These are phyloP conservation scores for Volucella inanis DNA, from an alignment of 2,888 invertebrate species.

Conservation along the genomic window DNA sequence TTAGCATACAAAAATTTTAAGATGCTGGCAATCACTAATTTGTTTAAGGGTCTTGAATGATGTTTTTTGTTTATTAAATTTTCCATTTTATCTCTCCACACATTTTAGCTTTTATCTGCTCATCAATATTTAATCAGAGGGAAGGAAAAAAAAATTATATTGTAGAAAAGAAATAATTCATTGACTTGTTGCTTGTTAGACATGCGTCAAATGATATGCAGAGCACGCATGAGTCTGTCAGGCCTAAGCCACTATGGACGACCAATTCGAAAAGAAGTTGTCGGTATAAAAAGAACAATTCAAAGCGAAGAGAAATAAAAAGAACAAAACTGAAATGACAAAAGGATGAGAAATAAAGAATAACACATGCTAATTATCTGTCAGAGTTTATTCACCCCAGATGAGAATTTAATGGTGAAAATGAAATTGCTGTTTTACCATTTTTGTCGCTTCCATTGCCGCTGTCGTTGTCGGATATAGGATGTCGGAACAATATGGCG, in stretches of 20 bases:
- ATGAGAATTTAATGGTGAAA: conserved; percentile 30
- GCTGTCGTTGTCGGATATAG: too few species aligned
- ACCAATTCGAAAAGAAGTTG: neutral
- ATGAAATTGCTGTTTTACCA: conserved; percentile 32
- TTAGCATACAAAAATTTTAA: conserved; percentile 18
- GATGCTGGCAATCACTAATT: conserved; percentile 22
- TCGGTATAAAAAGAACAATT: conserved; percentile 5
- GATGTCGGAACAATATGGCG: too few species aligned
- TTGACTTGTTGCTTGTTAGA: conserved; percentile 9
- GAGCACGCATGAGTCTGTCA: conserved; percentile 43
- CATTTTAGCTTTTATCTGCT: conserved; percentile 15
- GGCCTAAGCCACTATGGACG: neutral
- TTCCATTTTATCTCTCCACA: conserved; percentile 10
- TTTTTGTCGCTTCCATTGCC: conserved; percentile 2
- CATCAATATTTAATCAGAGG: conserved; percentile 49
- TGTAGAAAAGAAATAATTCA: conserved; percentile 10
- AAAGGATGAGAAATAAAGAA: conserved; percentile 35
- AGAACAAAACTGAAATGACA: conserved; percentile 18
- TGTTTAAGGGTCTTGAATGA: conserved; percentile 26
- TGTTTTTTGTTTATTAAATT: neutral
- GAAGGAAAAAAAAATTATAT: neutral
- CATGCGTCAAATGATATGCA: conserved; percentile 50
- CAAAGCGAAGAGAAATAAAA: conserved; percentile 3
- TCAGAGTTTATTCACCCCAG: conserved; percentile 57
- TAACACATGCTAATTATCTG: conserved; percentile 56